Conservation (phyloP, 1,140 invertebrate genomes). For the Drosophila saltans region DNA sequence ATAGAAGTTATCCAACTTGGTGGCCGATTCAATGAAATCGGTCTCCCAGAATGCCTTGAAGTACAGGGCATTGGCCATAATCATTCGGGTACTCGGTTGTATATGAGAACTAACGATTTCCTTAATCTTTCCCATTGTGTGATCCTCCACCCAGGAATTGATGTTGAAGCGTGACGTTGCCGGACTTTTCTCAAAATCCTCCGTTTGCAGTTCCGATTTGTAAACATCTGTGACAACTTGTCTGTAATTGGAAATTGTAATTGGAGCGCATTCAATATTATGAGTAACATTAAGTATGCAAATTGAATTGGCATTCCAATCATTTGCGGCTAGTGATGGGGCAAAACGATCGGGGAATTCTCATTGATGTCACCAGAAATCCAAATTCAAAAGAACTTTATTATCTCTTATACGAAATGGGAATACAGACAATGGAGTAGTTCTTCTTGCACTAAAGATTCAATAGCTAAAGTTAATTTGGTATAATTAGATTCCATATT, state of each 20-base stretch:
- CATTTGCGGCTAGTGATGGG: background rate
- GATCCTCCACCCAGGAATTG: constrained; percentile 87
- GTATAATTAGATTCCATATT: no score
- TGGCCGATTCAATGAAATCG: constrained; percentile 86
- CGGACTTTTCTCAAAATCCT: constrained; percentile 85
- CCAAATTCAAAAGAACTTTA: background rate
- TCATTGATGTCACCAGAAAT: background rate
- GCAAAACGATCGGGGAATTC: background rate
- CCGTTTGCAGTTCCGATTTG: constrained; percentile 84
- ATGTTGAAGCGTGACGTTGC: constrained; percentile 84
- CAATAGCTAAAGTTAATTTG: no score
- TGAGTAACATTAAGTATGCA: constrained; percentile 1
- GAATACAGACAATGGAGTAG: no score
- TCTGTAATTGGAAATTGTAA: constrained; percentile 38
- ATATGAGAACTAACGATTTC: constrained; percentile 85
- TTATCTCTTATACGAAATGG: no score
- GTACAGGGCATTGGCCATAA: constrained; percentile 90
- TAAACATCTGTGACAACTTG: constrained; percentile 84
- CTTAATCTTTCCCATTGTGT: constrained; percentile 87
- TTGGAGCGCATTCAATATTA: constrained; percentile 6
- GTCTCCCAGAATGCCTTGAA: constrained; percentile 91
- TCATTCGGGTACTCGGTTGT: constrained; percentile 85
- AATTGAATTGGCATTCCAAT: background rate
- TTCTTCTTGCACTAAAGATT: no score
- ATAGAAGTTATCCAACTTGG: constrained; percentile 84